Evolutionary conservation across 2,888 invertebrate genomes (phyloP).

Genomic region (Epsilonema sp.): DNA sequence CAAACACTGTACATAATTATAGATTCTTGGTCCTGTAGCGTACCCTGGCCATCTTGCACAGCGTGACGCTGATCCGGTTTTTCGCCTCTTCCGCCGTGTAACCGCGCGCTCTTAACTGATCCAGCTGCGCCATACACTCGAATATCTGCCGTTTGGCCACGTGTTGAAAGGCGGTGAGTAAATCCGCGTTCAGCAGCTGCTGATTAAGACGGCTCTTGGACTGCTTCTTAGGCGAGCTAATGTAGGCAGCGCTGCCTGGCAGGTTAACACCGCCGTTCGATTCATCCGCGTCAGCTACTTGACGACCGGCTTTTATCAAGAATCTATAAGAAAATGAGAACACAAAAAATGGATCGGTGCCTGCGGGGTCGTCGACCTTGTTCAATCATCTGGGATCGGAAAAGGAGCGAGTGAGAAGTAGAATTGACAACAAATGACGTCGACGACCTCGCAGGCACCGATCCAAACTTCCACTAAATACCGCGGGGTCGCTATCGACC

Average conservation of each 20-base stretch:
- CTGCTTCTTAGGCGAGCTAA: no score
- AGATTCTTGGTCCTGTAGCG: no score
- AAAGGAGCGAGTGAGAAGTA: no score
- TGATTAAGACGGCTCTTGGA: constrained; percentile 1
- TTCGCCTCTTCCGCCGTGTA: constrained; percentile 56
- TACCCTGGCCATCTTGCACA: constrained; percentile 61
- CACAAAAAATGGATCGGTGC: constrained; percentile 71
- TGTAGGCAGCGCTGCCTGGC: no score
- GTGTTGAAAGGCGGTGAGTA: constrained; percentile 41
- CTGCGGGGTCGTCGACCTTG: no score
- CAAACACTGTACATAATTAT: background rate
- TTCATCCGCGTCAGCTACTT: no score
- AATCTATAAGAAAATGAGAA: background rate
- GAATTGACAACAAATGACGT: no score
- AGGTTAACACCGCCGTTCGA: no score
- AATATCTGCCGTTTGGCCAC: constrained; percentile 34
- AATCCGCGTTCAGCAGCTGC: background rate
- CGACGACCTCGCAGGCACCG: no score
- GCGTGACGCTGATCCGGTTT: constrained; percentile 62
- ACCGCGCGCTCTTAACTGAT: constrained; percentile 40
- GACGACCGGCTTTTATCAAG: background rate
- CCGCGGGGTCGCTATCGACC: no score
- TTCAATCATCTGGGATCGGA: no score
- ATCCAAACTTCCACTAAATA: no score
- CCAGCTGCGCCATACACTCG: constrained; percentile 11